Base-by-base conservation (phyloP, 2,113 vertebrate genomes). In the Pagrus major region DNA sequence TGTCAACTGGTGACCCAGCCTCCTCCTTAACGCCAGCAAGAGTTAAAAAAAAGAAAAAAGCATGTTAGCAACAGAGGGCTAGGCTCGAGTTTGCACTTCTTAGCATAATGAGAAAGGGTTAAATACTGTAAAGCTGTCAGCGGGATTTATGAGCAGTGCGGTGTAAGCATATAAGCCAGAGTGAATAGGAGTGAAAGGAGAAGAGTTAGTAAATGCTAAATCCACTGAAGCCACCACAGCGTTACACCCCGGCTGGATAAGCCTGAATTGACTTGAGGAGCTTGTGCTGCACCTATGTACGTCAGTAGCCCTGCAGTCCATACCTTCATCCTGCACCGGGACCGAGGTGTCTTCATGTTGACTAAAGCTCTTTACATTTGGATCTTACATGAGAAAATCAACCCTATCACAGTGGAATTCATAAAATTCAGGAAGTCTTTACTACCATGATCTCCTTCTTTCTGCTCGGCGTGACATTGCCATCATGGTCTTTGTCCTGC, bases 401-500 rank as follows among this genome's bases (percentile, higher is more conserved):
- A 37, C 16, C 61, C 29, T 4, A 42, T 3, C 21, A 23, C n/a
- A 60, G 29, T 27, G 8, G 16, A 49, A 31, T 33, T 27, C 21
- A 27, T 33, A 82, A 71, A 27, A 27, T 18, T 35, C 7, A 12
- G 46, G 25, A 58, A 60, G 51, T 29, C 33, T 59, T 51, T 8
- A 54, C 29, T 96, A 99, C 97, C 97, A 97, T 97, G 31, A 99
- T 92, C 67, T 99, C 97, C 66, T 96, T 99, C 93, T 97, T 99
- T 85, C 95, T 98, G 27, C 96, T 98, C 0, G 97, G 98, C 0
- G 96, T 96, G 58, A 94, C 95, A 67, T 91, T 85, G 92, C 94
- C 20, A 0, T 91, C 88, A 0, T 83, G 1, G 7, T 86, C 80
- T 1, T 56, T 58, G 29, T 91, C 75, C 18, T 79, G 47, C 73